A percentile compares a stretch with the other conserved stretches of the same genome.
These are phyloP conservation scores for Catharus ustulatus DNA, from an alignment of 2,797 vertebrate species.

Conservation along the genomic window DNA sequence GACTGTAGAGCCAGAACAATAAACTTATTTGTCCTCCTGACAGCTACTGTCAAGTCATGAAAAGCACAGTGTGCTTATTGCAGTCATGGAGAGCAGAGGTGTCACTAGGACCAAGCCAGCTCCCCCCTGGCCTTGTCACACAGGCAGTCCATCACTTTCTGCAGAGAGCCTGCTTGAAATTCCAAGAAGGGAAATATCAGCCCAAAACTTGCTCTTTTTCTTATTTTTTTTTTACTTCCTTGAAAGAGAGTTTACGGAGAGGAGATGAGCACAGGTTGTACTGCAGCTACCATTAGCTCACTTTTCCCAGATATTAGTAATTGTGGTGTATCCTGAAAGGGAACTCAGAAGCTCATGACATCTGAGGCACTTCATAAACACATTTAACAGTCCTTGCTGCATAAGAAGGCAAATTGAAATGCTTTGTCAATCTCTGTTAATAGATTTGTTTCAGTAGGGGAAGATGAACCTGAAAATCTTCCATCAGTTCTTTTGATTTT, in stretches of 20 bases:
- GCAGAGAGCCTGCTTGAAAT: neutral
- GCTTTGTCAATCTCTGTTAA: neutral
- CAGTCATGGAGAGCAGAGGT: neutral
- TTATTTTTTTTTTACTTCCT: neutral
- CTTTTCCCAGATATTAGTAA: neutral
- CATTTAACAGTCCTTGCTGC: neutral
- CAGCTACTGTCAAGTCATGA: neutral
- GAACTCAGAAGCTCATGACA: neutral
- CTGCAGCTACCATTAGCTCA: neutral
- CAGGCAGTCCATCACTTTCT: neutral
- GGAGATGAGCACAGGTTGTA: neutral
- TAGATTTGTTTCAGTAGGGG: neutral
- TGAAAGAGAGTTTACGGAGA: neutral
- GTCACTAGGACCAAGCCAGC: neutral
- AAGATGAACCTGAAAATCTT: neutral
- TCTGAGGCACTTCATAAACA: neutral
- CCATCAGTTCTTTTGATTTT: neutral
- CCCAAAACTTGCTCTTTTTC: neutral
- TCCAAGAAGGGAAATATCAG: neutral
- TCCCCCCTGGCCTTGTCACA: neutral
- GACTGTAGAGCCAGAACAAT: neutral
- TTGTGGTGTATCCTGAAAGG: neutral
- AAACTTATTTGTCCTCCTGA: neutral
- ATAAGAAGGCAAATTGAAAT: neutral
- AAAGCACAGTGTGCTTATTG: accelerated